Base-by-base conservation (phyloP, 2,113 vertebrate genomes). In the Notothenia rossii region DNA sequence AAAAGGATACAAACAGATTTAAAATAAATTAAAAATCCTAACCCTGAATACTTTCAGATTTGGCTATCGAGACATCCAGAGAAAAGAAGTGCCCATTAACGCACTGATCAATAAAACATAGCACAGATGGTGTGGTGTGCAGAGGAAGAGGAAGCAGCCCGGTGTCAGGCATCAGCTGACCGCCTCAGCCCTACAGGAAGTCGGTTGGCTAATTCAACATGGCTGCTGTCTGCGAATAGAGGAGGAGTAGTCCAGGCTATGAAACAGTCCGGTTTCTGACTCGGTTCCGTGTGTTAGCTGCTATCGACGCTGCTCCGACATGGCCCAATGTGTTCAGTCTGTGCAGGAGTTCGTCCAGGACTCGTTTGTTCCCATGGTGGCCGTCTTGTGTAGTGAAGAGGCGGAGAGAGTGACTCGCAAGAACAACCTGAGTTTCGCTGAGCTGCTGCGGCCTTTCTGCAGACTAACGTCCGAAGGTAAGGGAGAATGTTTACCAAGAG, bases 261-360 rank as follows among this genome's bases (percentile, higher is more conserved):
- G 67, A 78, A 80, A 70, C 77, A 54, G 68, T 69, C 53, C 25
- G 43, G n/a, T 59, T 55, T 33, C 33, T 50, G 51, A 58, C 18
- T 33, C 46, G 5, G 33, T 63, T 77, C 15, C 6, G 58, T 75
- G 76, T 65, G 45, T 67, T 50, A 17, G 15, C 10, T 55, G 68
- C 3, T 49, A 9, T 36, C 29, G 36, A 53, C 49, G 7, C 54
- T 7, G 40, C 22, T 66, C 72, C 77, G 89, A 81, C 66, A 99
- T 99, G 98, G 97, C 98, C 80, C 97, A 98, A 90, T 97, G 98
- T 67, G 96, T 97, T 20, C 97, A 99, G 88, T 97, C 97, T 13
- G 97, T 98, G 85, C 97, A 98, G 86, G 98, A 99, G 96, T 98
- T 99, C 71, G 95, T 99, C 81, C 97, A 98, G 94, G 97, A 98